Percentiles rank a stretch among this genome's conserved stretches.
Conservation (phyloP, 2,113 vertebrate species). For the Synodontis membranacea region DNA sequence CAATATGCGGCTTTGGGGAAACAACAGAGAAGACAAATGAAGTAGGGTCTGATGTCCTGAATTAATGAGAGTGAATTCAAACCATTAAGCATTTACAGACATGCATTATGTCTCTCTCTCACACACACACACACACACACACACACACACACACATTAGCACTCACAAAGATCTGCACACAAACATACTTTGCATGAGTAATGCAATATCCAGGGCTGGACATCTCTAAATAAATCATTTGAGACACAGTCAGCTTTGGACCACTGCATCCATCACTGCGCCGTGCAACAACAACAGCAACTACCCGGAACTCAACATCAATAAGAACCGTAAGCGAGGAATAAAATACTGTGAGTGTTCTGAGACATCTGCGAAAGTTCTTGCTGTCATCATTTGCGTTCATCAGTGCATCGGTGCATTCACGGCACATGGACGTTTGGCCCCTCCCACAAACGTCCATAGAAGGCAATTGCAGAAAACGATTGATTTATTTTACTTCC, state of each 20-base stretch:
- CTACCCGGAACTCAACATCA: neutral
- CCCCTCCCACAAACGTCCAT: neutral
- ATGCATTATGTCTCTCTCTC: constrained; percentile 11
- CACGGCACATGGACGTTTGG: neutral
- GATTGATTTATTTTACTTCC: neutral
- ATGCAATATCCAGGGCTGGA: constrained; percentile 10
- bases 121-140: neutral
- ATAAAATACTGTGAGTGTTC: neutral
- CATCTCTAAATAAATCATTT: constrained; percentile 20
- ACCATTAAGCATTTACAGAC: constrained; percentile 22
- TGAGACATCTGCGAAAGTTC: neutral
- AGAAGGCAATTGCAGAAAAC: too few species aligned
- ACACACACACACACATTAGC: neutral
- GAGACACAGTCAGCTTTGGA: constrained; percentile 15
- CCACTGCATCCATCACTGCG: neutral
- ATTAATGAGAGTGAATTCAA: constrained; percentile 29
- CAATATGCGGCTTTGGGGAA: constrained; percentile 14
- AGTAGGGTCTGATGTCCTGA: constrained; percentile 6
- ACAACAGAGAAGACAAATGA: constrained; percentile 25
- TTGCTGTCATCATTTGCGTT: too few species aligned
- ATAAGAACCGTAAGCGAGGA: neutral
- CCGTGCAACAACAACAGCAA: neutral
- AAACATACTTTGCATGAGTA: constrained; percentile 26
- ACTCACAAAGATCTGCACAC: constrained; percentile 2
- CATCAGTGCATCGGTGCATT: neutral